phyloP scores from a whole-genome alignment of 2,113 vertebrate species.

The Pseudorectes ferrugineus region DNA sequence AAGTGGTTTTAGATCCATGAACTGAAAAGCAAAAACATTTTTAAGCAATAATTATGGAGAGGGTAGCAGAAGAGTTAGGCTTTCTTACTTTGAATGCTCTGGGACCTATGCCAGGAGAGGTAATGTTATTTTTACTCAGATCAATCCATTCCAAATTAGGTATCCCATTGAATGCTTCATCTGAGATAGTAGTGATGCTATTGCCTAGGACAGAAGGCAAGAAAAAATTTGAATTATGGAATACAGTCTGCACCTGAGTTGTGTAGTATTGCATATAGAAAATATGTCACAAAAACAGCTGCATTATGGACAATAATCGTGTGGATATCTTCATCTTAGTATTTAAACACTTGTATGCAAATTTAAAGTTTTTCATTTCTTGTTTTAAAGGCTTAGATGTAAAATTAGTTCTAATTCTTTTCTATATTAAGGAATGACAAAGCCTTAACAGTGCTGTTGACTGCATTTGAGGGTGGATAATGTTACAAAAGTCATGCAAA shows the following conservation, averaged over 20 bases:
- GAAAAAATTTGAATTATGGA: background rate
- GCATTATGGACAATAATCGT: background rate
- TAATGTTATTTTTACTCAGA: slow-evolving; percentile 89
- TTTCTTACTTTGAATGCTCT: slow-evolving; percentile 86
- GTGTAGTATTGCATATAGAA: background rate
- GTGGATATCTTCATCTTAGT: background rate
- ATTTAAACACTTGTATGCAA: background rate
- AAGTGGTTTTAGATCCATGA: background rate
- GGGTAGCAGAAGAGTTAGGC: background rate
- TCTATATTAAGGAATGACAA: background rate
- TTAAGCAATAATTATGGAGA: background rate
- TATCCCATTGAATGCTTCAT: slow-evolving; percentile 88
- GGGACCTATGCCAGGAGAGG: slow-evolving; percentile 76
- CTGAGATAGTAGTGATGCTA: slow-evolving; percentile 82
- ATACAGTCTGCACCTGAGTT: background rate
- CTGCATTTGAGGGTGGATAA: background rate
- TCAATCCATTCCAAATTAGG: slow-evolving; percentile 95
- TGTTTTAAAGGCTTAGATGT: background rate
- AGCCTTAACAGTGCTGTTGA: background rate
- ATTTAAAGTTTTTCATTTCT: background rate
- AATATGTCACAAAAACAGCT: background rate
- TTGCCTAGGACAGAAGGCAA: slow-evolving; percentile 78
- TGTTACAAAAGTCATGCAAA: background rate
- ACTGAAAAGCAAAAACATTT: background rate
- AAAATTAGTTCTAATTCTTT: background rate